phyloP scores from a whole-genome alignment of 2,797 vertebrate genomes.

The Gephyroberyx darwinii region DNA sequence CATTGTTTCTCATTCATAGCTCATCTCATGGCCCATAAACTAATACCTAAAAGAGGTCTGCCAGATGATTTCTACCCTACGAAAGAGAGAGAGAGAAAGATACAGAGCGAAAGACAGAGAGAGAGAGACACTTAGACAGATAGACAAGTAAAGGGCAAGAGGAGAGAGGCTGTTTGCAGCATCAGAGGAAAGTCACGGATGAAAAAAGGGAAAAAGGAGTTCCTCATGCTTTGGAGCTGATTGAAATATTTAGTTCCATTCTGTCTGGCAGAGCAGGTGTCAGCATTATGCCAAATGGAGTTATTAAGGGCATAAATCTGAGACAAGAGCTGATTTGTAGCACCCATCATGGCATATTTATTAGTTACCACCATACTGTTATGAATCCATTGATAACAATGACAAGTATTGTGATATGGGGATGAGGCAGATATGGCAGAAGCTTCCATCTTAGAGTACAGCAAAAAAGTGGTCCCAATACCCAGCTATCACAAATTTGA shows the following conservation, averaged over 20 bases:
- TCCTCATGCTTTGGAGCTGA: conserved; percentile 66
- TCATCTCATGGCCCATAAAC: conserved; percentile 99
- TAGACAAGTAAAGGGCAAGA: conserved; percentile 68
- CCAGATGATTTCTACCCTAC: conserved; percentile 86
- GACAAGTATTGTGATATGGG: conserved; percentile 61
- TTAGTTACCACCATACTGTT: conserved; percentile 72
- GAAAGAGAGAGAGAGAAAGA: conserved; percentile 57
- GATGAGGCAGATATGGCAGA: conserved; percentile 16
- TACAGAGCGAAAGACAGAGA: conserved; percentile 29
- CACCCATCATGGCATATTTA: conserved; percentile 74
- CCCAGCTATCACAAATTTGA: conserved; percentile 1
- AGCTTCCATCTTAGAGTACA: conserved; percentile 25
- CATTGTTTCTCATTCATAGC: conserved; percentile 90
- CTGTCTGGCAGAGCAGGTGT: conserved; percentile 71
- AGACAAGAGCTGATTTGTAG: conserved; percentile 71
- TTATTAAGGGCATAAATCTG: conserved; percentile 80
- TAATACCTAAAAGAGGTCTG: conserved; percentile 92
- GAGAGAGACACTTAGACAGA: conserved; percentile 5
- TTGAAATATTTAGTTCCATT: conserved; percentile 80
- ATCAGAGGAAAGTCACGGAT: conserved; percentile 78
- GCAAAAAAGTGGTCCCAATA: conserved; percentile 6
- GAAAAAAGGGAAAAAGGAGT: conserved; percentile 70
- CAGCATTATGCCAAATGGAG: conserved; percentile 76
- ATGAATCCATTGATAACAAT: conserved; percentile 75
- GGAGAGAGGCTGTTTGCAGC: conserved; percentile 73